These are phyloP conservation scores for Eunapius fragilis DNA, from an alignment of 37 sponge, comb jelly and placozoan species.

Conservation along the genomic window DNA sequence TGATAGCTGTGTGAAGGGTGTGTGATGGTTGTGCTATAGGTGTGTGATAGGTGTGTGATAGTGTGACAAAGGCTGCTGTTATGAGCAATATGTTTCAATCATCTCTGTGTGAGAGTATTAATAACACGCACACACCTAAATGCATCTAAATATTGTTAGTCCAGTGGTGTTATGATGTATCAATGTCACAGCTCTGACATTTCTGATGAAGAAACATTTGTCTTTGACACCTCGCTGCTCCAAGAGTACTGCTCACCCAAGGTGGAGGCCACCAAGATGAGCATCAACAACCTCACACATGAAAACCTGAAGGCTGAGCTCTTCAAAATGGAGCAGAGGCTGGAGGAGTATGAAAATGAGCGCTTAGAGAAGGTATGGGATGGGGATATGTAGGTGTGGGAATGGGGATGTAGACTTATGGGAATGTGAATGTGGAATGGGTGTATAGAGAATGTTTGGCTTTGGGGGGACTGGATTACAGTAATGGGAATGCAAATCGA, in stretches of 20 bases:
- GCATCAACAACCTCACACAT: conserved; percentile 59
- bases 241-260: conserved; percentile 25
- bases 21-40: too few species aligned
- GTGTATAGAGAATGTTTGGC: not conserved
- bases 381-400: not conserved
- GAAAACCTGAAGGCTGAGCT: conserved; percentile 25
- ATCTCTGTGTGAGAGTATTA: too few species aligned
- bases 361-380: conserved; percentile 25
- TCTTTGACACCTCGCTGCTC: conserved; percentile 37
- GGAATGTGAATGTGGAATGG: not conserved
- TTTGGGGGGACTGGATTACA: not conserved
- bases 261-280: conserved; percentile 26
- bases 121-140: not conserved
- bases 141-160: not conserved
- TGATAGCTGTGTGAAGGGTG: too few species aligned
- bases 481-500: not conserved
- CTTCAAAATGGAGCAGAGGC: conserved; percentile 5
- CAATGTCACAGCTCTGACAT: not conserved
- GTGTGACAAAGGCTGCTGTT: too few species aligned
- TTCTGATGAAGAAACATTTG: conserved; percentile 26
- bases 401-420: not conserved
- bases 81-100: too few species aligned
- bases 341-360: conserved; percentile 29
- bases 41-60: too few species aligned
- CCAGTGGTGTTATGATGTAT: not conserved